Base-by-base conservation (phyloP, 2,113 vertebrate species). In the Myiozetetes cayanensis region DNA sequence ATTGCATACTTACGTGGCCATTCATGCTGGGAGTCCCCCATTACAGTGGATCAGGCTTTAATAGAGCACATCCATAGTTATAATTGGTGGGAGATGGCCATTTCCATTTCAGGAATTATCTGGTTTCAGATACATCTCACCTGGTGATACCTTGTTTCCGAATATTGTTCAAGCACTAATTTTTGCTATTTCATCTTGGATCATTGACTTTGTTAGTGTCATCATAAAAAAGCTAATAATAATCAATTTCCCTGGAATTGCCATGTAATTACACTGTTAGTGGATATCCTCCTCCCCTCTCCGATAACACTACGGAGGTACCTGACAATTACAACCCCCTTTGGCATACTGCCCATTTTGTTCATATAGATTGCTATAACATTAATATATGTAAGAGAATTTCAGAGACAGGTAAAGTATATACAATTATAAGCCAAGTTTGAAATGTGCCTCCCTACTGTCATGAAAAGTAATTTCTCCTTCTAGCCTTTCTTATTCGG, bases 141-240 rank as follows among this genome's bases (percentile, higher is more conserved):
- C 95, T 94, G 90, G 89, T 83, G 81, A 94, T 94, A 80, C 19
- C 53, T 94, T 85, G 90, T 96, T 96, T 94, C 96, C 94, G 63
- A 93, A 82, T 93, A 93, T 90, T 85, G 71, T 84, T 87, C 82
- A 90, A 75, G 91, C 83, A 41, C 94, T 94, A 81, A 90, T 90
- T 93, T 75, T 89, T 94, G 82, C 88, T 71, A 50, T 93, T 95
- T 96, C 84, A 89, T 94, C 94, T 84, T 84, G 94, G 94, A 88
- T 93, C 97, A 82, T 72, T 96, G 94, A 93, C 96, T 97, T 95
- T 96, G 96, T 96, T 97, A 93, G 33, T 76, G 44, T 95, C 74
- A 94, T 92, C 94, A 87, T 96, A 94, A 95, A 96, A 95, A 95
- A 93, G 86, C 86, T 96, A 95, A 91, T 96, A 94, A 93, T 89